Evolutionary conservation across 1,140 invertebrate genomes (phyloP).

Genomic region (Phymorhynchus buccinoides): DNA sequence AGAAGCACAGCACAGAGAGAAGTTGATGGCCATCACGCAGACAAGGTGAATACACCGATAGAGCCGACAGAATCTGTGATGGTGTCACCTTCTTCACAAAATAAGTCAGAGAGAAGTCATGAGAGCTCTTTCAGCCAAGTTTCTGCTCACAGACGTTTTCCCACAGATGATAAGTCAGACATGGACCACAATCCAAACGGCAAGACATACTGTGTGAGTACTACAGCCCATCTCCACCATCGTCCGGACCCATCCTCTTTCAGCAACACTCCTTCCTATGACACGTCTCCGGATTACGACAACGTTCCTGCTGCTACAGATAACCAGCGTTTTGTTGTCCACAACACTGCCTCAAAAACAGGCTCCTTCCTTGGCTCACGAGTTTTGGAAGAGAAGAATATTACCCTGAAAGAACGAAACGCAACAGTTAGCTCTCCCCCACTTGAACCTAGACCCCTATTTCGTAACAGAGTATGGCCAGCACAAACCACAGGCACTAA

Average conservation of each 20-base stretch:
- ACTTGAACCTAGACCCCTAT: not conserved
- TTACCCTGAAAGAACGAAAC: not conserved
- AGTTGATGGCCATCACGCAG: not conserved
- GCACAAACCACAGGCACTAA: not conserved
- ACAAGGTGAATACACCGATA: not conserved
- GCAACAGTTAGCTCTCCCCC: not conserved
- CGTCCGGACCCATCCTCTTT: not conserved
- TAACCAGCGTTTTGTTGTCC: slow-evolving; percentile 13
- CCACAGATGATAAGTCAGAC: slow-evolving; percentile 20
- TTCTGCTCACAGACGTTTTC: not conserved
- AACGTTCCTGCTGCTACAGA: not conserved
- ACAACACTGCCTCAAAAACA: not conserved
- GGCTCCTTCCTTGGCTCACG: not conserved
- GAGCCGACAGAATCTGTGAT: not conserved
- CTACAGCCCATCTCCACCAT: not conserved
- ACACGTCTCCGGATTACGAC: not conserved
- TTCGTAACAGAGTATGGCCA: not conserved
- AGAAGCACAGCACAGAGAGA: not conserved
- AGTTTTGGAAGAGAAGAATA: not conserved
- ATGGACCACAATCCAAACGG: not conserved
- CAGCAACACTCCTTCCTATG: not conserved
- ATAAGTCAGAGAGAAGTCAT: not conserved
- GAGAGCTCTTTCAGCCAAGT: not conserved
- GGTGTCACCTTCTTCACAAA: not conserved
- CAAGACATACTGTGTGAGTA: not conserved